phyloP scores from a whole-genome alignment of 2,888 invertebrate species.

The Argyresthia goedartella region DNA sequence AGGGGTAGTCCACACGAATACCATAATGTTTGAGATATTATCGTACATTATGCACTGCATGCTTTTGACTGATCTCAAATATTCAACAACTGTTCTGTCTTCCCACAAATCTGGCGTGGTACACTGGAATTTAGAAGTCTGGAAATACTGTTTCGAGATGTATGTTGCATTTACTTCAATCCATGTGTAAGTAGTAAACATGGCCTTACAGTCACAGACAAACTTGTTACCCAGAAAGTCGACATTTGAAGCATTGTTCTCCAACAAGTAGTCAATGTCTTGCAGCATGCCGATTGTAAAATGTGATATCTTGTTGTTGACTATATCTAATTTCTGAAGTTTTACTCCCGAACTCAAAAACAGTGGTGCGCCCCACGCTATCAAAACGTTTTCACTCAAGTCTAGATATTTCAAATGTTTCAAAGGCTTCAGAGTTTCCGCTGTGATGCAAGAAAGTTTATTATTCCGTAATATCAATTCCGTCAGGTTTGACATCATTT shows the following conservation, averaged over 20 bases:
- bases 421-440: slow-evolving; percentile 50
- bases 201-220: slow-evolving; percentile 63
- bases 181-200: slow-evolving; percentile 54
- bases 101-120: slow-evolving; percentile 60
- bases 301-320: slow-evolving; percentile 67
- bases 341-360: slow-evolving; percentile 55
- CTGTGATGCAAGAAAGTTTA: slow-evolving; percentile 46
- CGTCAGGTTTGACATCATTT: slow-evolving; percentile 57
- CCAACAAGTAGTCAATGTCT: slow-evolving; percentile 56
- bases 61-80: slow-evolving; percentile 44
- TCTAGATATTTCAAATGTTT: slow-evolving; percentile 53
- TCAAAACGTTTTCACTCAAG: slow-evolving; percentile 60
- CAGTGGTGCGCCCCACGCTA: slow-evolving; percentile 64
- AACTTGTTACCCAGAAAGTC: slow-evolving; percentile 67
- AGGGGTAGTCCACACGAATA: slow-evolving; percentile 51
- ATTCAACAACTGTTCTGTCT: slow-evolving; percentile 46
- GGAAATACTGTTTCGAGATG: slow-evolving; percentile 38
- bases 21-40: slow-evolving; percentile 44
- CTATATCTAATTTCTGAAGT: slow-evolving; percentile 45
- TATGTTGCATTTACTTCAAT: slow-evolving; percentile 42
- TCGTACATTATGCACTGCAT: slow-evolving; percentile 48
- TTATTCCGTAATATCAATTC: slow-evolving; percentile 64
- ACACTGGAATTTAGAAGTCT: slow-evolving; percentile 43
- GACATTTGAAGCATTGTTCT: slow-evolving; percentile 31
- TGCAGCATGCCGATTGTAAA: slow-evolving; percentile 69